Evolutionary conservation across 1,140 invertebrate genomes (phyloP).

Genomic region (Calliopsis andreniformis): DNA sequence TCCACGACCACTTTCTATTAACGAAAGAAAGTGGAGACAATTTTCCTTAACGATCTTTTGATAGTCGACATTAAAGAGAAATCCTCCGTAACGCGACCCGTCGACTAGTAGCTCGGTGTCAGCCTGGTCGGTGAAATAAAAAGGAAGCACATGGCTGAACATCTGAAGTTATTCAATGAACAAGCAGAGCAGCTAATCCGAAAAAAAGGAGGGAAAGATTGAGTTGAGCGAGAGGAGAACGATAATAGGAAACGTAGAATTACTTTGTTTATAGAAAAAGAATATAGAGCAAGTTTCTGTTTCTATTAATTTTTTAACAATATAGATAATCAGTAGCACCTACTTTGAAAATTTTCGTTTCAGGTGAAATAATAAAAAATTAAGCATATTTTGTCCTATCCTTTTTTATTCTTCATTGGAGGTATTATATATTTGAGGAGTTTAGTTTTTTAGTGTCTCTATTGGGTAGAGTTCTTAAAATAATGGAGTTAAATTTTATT

Average conservation of each 20-base stretch:
- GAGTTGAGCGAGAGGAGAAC: neutral
- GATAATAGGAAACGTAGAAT: neutral
- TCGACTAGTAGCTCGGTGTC: neutral
- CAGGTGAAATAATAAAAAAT: too few species aligned
- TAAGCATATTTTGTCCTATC: too few species aligned
- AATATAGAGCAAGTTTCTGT: too few species aligned
- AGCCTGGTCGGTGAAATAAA: conserved; percentile 10
- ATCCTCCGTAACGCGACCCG: neutral
- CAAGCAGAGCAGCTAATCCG: neutral
- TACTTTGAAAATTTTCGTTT: too few species aligned
- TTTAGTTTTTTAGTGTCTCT: too few species aligned
- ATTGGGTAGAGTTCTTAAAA: too few species aligned
- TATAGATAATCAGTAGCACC: too few species aligned
- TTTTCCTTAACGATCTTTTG: conserved; percentile 25
- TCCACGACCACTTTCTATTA: conserved; percentile 16
- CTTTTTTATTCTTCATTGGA: too few species aligned
- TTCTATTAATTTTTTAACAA: too few species aligned
- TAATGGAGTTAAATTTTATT: too few species aligned
- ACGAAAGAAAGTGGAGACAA: conserved; percentile 15
- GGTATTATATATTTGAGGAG: too few species aligned
- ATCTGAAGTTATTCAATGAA: conserved; percentile 7
- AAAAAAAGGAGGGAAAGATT: neutral
- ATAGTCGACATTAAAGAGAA: conserved; percentile 33
- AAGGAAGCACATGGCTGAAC: neutral
- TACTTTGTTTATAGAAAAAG: too few species aligned